These are phyloP conservation scores for Clistopyga incitator DNA, from an alignment of 2,888 invertebrate species.

Conservation along the genomic window DNA sequence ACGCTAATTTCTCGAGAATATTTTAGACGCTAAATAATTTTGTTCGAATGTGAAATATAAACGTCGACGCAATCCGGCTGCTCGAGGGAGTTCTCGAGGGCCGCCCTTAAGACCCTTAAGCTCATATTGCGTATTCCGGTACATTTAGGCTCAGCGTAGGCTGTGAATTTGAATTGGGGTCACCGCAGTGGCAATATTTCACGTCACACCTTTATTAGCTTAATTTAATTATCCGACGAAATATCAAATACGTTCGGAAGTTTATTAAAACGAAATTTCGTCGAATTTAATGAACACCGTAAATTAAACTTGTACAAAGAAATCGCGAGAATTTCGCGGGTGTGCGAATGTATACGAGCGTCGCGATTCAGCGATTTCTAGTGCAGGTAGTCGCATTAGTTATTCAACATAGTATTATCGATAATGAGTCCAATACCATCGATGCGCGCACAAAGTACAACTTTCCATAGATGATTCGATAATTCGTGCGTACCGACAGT, in stretches of 20 bases:
- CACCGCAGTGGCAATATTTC: not conserved
- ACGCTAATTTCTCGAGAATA: too few relatives aligned
- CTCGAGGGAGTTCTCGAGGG: too few relatives aligned
- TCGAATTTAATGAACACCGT: not conserved
- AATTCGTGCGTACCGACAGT: not conserved
- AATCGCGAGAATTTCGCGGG: not conserved
- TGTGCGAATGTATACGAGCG: not conserved
- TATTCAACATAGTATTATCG: slow-evolving; percentile 6
- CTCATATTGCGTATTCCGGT: not conserved
- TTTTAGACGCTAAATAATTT: too few relatives aligned
- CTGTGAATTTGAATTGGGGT: not conserved
- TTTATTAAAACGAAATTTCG: slow-evolving; percentile 13
- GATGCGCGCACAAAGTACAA: slow-evolving; percentile 2
- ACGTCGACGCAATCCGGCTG: too few relatives aligned
- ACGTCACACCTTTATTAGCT: not conserved
- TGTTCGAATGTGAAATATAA: too few relatives aligned
- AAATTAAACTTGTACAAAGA: not conserved
- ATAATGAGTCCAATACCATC: slow-evolving; percentile 15
- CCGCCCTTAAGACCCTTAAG: not conserved
- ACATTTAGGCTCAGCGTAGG: not conserved
- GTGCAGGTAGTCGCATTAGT: not conserved
- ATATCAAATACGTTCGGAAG: not conserved
- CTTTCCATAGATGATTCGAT: not conserved
- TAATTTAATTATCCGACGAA: slow-evolving; percentile 1
- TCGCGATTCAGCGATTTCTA: not conserved